Evolutionary conservation across 2,888 invertebrate genomes (phyloP), one percentile per base, ranked within the genome.

Genomic region (Crematogaster levior): DNA sequence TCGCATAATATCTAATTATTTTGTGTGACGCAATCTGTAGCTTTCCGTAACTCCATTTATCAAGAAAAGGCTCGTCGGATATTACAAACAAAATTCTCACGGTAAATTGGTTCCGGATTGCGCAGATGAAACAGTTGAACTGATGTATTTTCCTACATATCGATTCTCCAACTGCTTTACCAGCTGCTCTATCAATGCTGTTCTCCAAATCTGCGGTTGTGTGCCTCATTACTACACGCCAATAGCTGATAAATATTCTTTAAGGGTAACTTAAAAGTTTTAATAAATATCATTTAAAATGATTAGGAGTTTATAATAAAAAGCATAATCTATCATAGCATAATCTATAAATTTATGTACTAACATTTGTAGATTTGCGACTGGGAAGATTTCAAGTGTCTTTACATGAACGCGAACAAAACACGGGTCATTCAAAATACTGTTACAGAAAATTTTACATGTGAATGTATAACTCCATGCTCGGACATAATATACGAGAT

Each of bases 121-220:
- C 46, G 48, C 81, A 40, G 12, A 56, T 5, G n/a, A 63, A 1
- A 51, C 86, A 1, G 81, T 91, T 27, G 90, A 92, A 43, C 79
- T 94, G 27, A 74, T 89, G 40, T 92, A 90, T 77, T 93, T 93
- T 80, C 85, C 89, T 3, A n/a, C 70, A 18, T 94, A 94, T 85
- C 87, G 88, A 12, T 91, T 90, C 53, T 40, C 91, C 0, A 94
- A 94, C 74, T 95, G 95, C 85, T 86, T 92, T 34, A 86, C 88
- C 3, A 92, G 92, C 75, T 93, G 93, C 75, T 88, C 88, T 63
- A 88, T 92, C 12, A 51, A 81, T 18, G 81, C 87, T 37, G 86
- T 89, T 60, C 74, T 87, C 30, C 9, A 84, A 3, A 12, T 68
- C 6, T 95, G 95, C 83, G 91, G 90, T 40, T 95, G 94, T 84